phyloP scores from a whole-genome alignment of 1,140 invertebrate genomes.

The Lordiphosa mommai region DNA sequence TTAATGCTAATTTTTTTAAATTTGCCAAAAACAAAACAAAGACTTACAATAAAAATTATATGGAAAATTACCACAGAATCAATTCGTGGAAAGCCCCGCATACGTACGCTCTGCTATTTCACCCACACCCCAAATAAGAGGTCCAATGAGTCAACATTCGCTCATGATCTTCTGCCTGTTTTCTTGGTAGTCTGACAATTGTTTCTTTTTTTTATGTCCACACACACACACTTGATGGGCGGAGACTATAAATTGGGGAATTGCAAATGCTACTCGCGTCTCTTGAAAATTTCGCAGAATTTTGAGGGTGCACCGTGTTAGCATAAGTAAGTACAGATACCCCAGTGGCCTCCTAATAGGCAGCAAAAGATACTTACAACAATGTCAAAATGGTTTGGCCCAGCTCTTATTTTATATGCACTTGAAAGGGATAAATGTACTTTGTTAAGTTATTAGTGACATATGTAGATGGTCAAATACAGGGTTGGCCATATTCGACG shows the following conservation, averaged over 20 bases:
- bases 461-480: too few relatives aligned
- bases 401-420: too few relatives aligned
- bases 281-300: constrained; percentile 48
- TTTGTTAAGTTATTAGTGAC: too few relatives aligned
- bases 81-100: constrained; percentile 31
- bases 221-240: constrained; percentile 43
- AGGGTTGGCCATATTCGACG: too few relatives aligned
- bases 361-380: neutral
- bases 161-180: constrained; percentile 9
- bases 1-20: constrained; percentile 28
- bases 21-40: constrained; percentile 33
- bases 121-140: constrained; percentile 13
- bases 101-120: neutral
- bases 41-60: constrained; percentile 16
- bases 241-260: constrained; percentile 34
- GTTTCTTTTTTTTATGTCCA: constrained; percentile 17
- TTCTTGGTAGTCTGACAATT: constrained; percentile 55
- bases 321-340: neutral
- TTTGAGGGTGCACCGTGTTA: constrained; percentile 6
- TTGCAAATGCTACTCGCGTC: constrained; percentile 27
- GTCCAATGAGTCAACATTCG: constrained; percentile 29
- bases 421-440: too few relatives aligned
- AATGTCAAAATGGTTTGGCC: too few relatives aligned
- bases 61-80: constrained; percentile 29
- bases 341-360: neutral